Conservation (phyloP, 2,888 invertebrate species). For the Podotricha telesiphe region DNA sequence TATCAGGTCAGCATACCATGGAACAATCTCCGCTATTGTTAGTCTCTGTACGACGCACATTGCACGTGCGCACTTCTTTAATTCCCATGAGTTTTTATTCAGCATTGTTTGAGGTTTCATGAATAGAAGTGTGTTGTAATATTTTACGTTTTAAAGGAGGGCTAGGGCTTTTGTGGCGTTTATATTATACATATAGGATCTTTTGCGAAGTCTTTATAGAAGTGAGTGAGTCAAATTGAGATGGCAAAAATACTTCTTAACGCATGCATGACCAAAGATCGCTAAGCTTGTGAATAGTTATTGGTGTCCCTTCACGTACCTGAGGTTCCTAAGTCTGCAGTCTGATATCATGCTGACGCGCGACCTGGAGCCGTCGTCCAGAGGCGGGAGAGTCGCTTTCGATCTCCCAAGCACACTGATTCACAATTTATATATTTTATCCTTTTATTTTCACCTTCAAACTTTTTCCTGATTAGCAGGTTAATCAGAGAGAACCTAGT, state of each 20-base stretch:
- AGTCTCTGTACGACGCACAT: constrained; percentile 29
- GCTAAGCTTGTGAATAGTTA: too few relatives aligned
- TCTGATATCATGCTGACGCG: constrained; percentile 67
- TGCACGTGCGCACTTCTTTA: constrained; percentile 36
- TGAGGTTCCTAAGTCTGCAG: constrained; percentile 68
- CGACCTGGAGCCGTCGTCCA: constrained; percentile 60
- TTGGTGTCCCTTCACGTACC: constrained; percentile 51
- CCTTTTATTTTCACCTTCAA: too few relatives aligned
- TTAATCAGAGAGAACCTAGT: too few relatives aligned
- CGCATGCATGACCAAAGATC: too few relatives aligned
- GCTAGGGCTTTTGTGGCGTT: constrained; percentile 1
- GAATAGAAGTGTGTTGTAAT: constrained; percentile 16
- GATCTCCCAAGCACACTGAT: constrained; percentile 52
- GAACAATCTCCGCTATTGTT: not conserved
- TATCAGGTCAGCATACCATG: not conserved
- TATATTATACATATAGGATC: too few relatives aligned
- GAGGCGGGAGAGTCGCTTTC: constrained; percentile 55
- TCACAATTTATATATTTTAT: too few relatives aligned
- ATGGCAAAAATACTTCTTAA: too few relatives aligned
- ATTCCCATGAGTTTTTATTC: constrained; percentile 33
- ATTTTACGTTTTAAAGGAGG: constrained; percentile 13
- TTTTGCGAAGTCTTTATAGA: too few relatives aligned
- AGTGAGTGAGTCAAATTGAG: too few relatives aligned
- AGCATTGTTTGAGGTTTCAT: constrained; percentile 16
- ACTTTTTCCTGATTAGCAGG: too few relatives aligned